Evolutionary conservation across 2,888 invertebrate genomes (phyloP), one percentile per base, ranked within the genome.

Genomic region (Dryobota labecula): DNA sequence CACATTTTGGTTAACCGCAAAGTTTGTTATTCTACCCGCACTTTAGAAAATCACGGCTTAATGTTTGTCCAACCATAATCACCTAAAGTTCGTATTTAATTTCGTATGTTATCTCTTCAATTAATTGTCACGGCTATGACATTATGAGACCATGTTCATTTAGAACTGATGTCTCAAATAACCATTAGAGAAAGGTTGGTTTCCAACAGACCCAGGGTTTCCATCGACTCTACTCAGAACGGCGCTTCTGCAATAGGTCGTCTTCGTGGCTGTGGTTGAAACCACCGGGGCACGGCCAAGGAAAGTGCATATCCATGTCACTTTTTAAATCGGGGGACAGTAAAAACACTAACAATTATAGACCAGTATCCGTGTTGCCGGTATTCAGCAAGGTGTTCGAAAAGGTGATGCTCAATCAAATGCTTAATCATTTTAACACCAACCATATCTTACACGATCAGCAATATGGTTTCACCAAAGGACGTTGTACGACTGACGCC

Each of bases 301-400:
- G 81, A 80, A 80, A 79, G 81, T 72, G 76, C 68, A 62, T 68
- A 73, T 79, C 65, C 49, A 49, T 79, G 81, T 79, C 72, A 76
- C n/a, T n/a, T n/a, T n/a, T n/a, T n/a, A n/a, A n/a, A n/a, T n/a
- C n/a, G n/a, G n/a, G n/a, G n/a, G n/a, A n/a, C n/a, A n/a, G n/a
- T n/a, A n/a, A n/a, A n/a, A n/a, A n/a, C n/a, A n/a, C n/a, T n/a
- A n/a, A n/a, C n/a, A n/a, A n/a, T n/a, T n/a, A n/a, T n/a, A n/a
- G n/a, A n/a, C n/a, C n/a, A n/a, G n/a, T n/a, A n/a, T n/a, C n/a
- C n/a, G n/a, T n/a, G n/a, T n/a, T n/a, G n/a, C n/a, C n/a, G n/a
- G n/a, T n/a, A n/a, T n/a, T n/a, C n/a, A n/a, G n/a, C n/a, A n/a
- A n/a, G n/a, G n/a, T n/a, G n/a, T n/a, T n/a, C n/a, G n/a, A n/a